phyloP scores from a whole-genome alignment of 2,888 invertebrate genomes.

The Steinernema carpocapsae region DNA sequence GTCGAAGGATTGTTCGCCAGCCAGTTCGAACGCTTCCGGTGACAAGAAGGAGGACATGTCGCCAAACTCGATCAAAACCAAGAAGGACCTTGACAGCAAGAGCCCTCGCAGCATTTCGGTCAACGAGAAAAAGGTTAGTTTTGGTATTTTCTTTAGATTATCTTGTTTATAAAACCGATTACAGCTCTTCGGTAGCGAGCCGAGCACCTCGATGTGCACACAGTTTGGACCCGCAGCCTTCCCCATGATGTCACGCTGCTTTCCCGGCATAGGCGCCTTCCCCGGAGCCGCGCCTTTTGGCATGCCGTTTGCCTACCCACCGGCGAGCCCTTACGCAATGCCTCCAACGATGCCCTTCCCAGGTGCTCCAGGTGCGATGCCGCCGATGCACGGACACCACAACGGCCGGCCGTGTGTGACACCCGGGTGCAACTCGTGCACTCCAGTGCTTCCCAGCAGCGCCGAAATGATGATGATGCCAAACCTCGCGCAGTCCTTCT shows the following conservation, averaged over 20 bases:
- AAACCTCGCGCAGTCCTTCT: slow-evolving; percentile 21
- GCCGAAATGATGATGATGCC: slow-evolving; percentile 31
- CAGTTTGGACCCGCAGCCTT: slow-evolving; percentile 25
- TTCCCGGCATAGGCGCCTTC: slow-evolving; percentile 21
- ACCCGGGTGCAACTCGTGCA: slow-evolving; percentile 11
- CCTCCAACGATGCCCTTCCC: slow-evolving; percentile 8
- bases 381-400: slow-evolving; percentile 23
- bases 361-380: slow-evolving; percentile 4
- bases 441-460: neutral
- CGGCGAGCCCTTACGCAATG: slow-evolving; percentile 16
- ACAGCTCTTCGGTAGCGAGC: slow-evolving; percentile 27
- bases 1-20: slow-evolving; percentile 29
- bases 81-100: slow-evolving; percentile 31
- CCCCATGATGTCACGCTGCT: slow-evolving; percentile 21
- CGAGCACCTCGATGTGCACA: slow-evolving; percentile 24
- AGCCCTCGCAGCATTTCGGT: slow-evolving; percentile 13
- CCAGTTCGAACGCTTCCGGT: slow-evolving; percentile 18
- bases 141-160: neutral
- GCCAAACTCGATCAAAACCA: slow-evolving; percentile 13
- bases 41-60: slow-evolving; percentile 31
- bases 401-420: slow-evolving; percentile 26
- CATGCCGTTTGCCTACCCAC: slow-evolving; percentile 20
- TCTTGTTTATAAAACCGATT: neutral
- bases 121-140: slow-evolving; percentile 33
- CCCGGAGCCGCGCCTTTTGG: neutral